Evolutionary conservation across 92 coral and sea anemone genomes (phyloP), one percentile per base, ranked within the genome.

Genomic region (Palythoa grandiflora): DNA sequence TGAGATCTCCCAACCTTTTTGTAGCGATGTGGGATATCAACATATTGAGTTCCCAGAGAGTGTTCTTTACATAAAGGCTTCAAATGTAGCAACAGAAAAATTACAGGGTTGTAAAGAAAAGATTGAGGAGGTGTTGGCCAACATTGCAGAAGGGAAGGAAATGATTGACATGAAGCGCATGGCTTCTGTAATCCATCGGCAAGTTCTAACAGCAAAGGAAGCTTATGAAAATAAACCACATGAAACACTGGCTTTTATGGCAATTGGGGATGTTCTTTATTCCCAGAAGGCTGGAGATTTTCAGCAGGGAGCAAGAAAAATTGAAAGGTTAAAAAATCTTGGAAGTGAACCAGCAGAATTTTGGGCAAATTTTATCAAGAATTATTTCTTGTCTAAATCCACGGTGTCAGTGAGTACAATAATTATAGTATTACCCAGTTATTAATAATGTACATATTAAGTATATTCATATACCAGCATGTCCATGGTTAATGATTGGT

Each of bases 1-100:
- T 17, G 99, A 96, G 72, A 92, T 92, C 80, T 90, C 97, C 52
- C 98, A 96, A 28, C 99, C 99, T 7, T 96, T 83, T 87, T 95
- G 99, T 85, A 93, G 94, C 40, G 99, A 95, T 44, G 95, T 96
- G 15, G 76, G 87, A 20, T 96, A 92, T 40, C 89, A 90, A 13
- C 80, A 93, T 36, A 84, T 93, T 54, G 99, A 95, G 75, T 94
- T 92, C 83, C 74, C 95, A 13, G 93, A 93, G 76, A 94, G 96
- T 54, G 92, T 94, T 81, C 83, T 95, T 5, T 86, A 93, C 57
- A 89, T 96, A 84, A 92, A 89, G 61, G 99, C 99, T 21, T 88
- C 89, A 38, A 94, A 95, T 88, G 99, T 95, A 71, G 91, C 93
- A 50, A 88, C 93, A 1, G 95, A 92, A 38, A 95, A 95, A 84